Base-by-base conservation (phyloP, 1,140 invertebrate genomes). In the Diabrotica virgifera region DNA sequence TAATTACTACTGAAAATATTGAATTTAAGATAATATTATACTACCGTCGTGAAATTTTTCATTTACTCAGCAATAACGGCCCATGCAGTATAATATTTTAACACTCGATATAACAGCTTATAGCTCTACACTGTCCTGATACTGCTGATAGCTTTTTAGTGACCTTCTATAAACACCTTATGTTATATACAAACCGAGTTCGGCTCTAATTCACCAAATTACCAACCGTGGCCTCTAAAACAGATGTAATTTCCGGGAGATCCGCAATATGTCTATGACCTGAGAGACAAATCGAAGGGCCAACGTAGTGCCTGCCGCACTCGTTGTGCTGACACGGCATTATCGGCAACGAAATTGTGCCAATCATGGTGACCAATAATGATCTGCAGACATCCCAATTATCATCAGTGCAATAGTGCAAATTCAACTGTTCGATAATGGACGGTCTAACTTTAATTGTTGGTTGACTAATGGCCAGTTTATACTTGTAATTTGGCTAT, bases 291-390 rank as follows among this genome's bases (percentile, higher is more conserved):
- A 46, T 46, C 24, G 40, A 46, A n/a, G 40, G 40, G n/a, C 40
- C 40, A n/a, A 10, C n/a, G n/a, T 10, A 46, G 40, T 46, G 40
- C 40, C 40, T 46, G 40, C 40, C 40, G n/a, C 8, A n/a, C 40
- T 46, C 40, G 40, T 46, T 46, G 40, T 37, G 55, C 55, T 57
- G 55, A 57, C 36, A 40, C 5, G 35, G 36, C 35, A 13, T 57
- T 36, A 46, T 46, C 24, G 36, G 36, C 5, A 24, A 35, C 36
- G n/a, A 13, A 55, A 57, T 57, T 57, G 24, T 37, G 55, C 55
- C 55, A 57, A 57, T 57, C 55, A 57, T 24, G 8, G 24, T 57
- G 55, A 36, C 36, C 36, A 57, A 36, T 57, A 37, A 57, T 57
- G 36, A 36, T 12, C 37, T 36, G 55, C 36, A 36, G 55, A 40